These are phyloP conservation scores for Rhopalosiphum padi DNA, from an alignment of 1,140 invertebrate species.

Conservation along the genomic window DNA sequence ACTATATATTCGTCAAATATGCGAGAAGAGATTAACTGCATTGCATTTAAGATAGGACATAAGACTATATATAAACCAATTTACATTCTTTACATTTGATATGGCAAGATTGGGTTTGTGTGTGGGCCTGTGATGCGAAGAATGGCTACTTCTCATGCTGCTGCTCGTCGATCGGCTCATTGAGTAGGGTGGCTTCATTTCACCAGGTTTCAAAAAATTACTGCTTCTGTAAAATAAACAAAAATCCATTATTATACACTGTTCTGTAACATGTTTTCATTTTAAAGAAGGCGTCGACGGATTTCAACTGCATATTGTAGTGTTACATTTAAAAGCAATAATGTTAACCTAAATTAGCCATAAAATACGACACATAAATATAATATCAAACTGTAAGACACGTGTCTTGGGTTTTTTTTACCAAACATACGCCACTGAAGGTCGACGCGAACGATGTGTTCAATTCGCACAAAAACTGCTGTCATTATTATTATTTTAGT, in stretches of 20 bases:
- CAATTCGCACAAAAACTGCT: background rate
- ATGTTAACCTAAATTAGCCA: background rate
- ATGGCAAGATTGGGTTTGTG: constrained; percentile 53
- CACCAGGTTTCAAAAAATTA: constrained; percentile 44
- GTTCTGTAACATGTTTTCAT: background rate
- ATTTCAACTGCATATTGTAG: background rate
- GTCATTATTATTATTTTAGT: background rate
- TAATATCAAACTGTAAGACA: background rate
- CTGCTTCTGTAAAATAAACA: constrained; percentile 10
- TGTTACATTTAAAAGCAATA: background rate
- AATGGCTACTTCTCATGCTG: constrained; percentile 5
- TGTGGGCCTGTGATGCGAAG: constrained; percentile 48
- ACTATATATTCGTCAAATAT: background rate
- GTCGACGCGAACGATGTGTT: background rate
- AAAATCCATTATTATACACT: background rate
- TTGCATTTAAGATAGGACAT: background rate
- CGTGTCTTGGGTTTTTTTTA: background rate
- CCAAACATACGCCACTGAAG: background rate
- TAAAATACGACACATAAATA: background rate
- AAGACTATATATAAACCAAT: background rate
- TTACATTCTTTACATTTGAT: constrained; percentile 45
- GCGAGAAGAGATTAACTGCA: background rate
- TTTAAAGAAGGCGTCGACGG: background rate
- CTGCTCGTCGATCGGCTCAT: constrained; percentile 31
- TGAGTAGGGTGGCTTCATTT: constrained; percentile 48